Evolutionary conservation across 2,888 invertebrate species (phyloP).

Genomic region (Gibbula magus): DNA sequence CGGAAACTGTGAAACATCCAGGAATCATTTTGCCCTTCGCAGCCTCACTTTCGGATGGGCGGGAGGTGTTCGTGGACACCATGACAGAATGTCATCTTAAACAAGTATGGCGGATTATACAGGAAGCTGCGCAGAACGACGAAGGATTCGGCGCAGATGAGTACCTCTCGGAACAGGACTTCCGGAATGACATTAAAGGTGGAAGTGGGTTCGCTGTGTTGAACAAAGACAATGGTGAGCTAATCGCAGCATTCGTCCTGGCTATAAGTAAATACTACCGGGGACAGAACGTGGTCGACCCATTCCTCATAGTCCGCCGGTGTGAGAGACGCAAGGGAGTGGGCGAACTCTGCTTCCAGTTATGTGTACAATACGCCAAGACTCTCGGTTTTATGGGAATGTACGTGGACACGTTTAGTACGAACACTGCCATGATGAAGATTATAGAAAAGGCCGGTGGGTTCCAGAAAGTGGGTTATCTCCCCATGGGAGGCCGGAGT

Average conservation of each 20-base stretch:
- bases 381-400: slow-evolving; percentile 51
- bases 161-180: slow-evolving; percentile 46
- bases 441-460: slow-evolving; percentile 50
- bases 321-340: slow-evolving; percentile 44
- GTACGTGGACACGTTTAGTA: slow-evolving; percentile 57
- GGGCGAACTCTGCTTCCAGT: slow-evolving; percentile 48
- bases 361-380: slow-evolving; percentile 46
- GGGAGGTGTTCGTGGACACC: slow-evolving; percentile 40
- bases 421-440: slow-evolving; percentile 49
- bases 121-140: slow-evolving; percentile 41
- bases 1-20: background rate
- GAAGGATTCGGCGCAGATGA: slow-evolving; percentile 53
- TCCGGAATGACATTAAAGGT: slow-evolving; percentile 45
- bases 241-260: slow-evolving; percentile 47
- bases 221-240: slow-evolving; percentile 36
- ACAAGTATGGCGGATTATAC: slow-evolving; percentile 46
- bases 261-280: slow-evolving; percentile 51
- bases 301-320: slow-evolving; percentile 39
- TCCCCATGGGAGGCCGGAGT: slow-evolving; percentile 55
- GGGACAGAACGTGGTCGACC: slow-evolving; percentile 43
- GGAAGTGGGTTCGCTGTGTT: slow-evolving; percentile 42
- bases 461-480: slow-evolving; percentile 48
- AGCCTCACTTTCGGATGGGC: slow-evolving; percentile 44
- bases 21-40: slow-evolving; percentile 35
- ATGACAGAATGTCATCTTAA: slow-evolving; percentile 46